A percentile compares a stretch with the other conserved stretches of the same genome.
phyloP scores from a whole-genome alignment of 2,888 invertebrate genomes.

The Standfussiana lucernea region DNA sequence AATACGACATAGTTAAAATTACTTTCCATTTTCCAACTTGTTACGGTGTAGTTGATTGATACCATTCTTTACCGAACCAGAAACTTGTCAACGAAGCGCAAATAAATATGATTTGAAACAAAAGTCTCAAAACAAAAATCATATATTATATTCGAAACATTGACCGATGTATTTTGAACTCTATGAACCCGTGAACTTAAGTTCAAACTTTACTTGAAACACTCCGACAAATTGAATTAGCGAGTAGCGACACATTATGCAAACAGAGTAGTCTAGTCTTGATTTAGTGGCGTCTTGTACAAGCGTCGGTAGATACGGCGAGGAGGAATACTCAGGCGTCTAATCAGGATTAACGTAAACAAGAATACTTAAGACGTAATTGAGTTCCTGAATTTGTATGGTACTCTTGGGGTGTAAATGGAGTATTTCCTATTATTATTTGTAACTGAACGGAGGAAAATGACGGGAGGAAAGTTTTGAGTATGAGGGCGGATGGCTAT shows the following conservation, averaged over 20 bases:
- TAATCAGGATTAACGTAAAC: constrained; percentile 43
- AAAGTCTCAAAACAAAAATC: not conserved
- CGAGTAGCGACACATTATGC: constrained; percentile 36
- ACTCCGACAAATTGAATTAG: constrained; percentile 48
- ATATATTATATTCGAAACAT: not conserved
- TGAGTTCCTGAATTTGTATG: constrained; percentile 21
- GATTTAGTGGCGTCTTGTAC: constrained; percentile 40
- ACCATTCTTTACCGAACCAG: constrained; percentile 2
- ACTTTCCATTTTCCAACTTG: not conserved
- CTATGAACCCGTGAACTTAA: constrained; percentile 32
- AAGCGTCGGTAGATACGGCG: constrained; percentile 4
- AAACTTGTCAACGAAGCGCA: not conserved
- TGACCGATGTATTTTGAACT: constrained; percentile 28
- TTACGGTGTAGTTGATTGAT: constrained; percentile 21
- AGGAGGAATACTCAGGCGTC: constrained; percentile 15
- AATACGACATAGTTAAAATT: not conserved
- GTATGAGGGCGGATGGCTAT: not conserved
- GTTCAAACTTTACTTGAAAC: constrained; percentile 43
- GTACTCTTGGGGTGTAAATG: not conserved
- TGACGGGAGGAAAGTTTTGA: not conserved
- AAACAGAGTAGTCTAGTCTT: constrained; percentile 32
- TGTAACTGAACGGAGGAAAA: not conserved
- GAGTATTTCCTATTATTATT: not conserved
- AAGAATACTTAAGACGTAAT: constrained; percentile 30
- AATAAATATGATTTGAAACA: not conserved